Conservation (phyloP, 2,797 vertebrate species). For the Prionace glauca region DNA sequence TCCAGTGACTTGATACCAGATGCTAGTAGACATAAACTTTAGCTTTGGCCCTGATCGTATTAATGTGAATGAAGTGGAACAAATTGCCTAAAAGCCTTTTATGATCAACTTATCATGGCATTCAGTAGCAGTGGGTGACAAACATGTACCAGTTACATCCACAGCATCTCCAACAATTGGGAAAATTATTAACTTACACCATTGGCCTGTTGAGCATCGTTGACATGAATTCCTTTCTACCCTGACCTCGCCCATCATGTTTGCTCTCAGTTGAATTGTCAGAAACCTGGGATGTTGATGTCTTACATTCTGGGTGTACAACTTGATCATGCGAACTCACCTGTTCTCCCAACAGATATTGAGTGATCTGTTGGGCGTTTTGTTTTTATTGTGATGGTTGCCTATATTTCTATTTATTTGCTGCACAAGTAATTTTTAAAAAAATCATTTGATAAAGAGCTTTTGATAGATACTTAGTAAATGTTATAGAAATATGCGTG, state of each 20-base stretch:
- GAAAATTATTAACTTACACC: neutral
- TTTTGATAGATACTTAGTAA: neutral
- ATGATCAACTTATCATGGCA: neutral
- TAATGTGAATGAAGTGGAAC: neutral
- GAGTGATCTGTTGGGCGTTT: neutral
- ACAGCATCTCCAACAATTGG: neutral
- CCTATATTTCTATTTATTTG: neutral
- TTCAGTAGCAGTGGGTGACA: neutral
- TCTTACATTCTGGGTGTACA: neutral
- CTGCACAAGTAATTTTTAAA: neutral
- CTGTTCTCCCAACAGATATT: neutral
- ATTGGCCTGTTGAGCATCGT: neutral
- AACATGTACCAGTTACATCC: neutral
- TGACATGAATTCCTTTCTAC: neutral
- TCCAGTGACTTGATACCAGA: neutral
- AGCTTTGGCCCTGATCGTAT: neutral
- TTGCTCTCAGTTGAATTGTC: neutral
- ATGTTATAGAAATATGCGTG: neutral
- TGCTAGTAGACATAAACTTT: neutral
- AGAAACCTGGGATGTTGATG: neutral
- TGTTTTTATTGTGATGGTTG: neutral
- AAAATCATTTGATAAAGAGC: neutral
- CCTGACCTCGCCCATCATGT: neutral
- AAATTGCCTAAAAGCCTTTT: neutral
- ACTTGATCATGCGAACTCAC: neutral